phyloP scores from a whole-genome alignment of 2,888 invertebrate genomes.

The Brachyopa scutellaris region DNA sequence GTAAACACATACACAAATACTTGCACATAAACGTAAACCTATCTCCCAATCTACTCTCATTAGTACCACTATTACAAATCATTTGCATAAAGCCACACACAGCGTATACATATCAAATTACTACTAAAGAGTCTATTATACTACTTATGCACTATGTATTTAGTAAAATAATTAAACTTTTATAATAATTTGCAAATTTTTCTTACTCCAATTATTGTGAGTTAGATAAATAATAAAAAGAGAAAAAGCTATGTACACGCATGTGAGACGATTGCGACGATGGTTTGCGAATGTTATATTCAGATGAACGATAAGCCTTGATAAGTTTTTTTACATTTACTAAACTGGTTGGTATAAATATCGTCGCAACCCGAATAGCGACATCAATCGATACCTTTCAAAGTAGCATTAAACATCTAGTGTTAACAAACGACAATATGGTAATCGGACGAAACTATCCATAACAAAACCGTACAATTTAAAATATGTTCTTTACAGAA shows the following conservation, averaged over 20 bases:
- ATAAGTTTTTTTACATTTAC: slow-evolving; percentile 47
- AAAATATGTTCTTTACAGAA: slow-evolving; percentile 23
- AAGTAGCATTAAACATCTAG: slow-evolving; percentile 42
- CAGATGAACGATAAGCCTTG: slow-evolving; percentile 49
- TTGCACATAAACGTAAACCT: not conserved
- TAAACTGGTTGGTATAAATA: slow-evolving; percentile 53
- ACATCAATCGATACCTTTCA: slow-evolving; percentile 41
- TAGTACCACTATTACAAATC: too few species aligned
- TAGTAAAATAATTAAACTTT: not conserved
- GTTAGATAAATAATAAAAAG: slow-evolving; percentile 6
- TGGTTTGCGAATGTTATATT: slow-evolving; percentile 30
- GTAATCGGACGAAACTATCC: slow-evolving; percentile 3
- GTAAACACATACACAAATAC: not conserved
- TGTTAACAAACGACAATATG: slow-evolving; percentile 18
- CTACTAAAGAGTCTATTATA: too few species aligned
- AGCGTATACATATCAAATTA: too few species aligned
- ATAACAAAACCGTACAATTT: not conserved
- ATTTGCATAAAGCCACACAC: too few species aligned
- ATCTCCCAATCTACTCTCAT: too few species aligned
- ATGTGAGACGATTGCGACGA: slow-evolving; percentile 15
- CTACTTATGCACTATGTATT: too few species aligned
- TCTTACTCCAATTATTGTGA: not conserved
- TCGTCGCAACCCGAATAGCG: slow-evolving; percentile 20
- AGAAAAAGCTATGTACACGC: not conserved
- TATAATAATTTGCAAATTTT: slow-evolving; percentile 8